phyloP scores from a whole-genome alignment of 2,888 invertebrate species.

The Hypomecis atomaria region DNA sequence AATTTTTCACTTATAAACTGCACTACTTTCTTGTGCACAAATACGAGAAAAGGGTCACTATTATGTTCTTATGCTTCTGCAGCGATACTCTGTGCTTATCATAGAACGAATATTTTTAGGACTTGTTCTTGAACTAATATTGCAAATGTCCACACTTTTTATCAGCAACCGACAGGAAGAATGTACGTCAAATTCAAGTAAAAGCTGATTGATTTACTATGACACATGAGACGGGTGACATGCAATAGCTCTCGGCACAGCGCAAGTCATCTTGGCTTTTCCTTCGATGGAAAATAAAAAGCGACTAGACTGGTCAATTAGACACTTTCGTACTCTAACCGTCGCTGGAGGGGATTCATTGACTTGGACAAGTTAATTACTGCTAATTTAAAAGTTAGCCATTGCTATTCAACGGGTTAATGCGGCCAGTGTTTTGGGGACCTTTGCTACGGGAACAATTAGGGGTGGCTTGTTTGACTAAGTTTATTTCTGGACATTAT shows the following conservation, averaged over 20 bases:
- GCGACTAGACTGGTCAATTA: constrained; percentile 53
- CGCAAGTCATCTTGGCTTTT: constrained; percentile 27
- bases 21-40: too few species aligned
- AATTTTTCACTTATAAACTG: too few species aligned
- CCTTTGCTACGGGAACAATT: too few species aligned
- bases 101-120: too few species aligned
- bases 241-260: constrained; percentile 39
- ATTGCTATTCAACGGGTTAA: too few species aligned
- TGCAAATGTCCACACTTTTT: constrained; percentile 37
- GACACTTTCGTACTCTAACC: constrained; percentile 60
- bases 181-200: constrained; percentile 39
- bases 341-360: constrained; percentile 44
- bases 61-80: too few species aligned
- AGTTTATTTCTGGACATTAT: too few species aligned
- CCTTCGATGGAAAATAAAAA: constrained; percentile 57
- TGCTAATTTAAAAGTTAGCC: too few species aligned
- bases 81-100: too few species aligned
- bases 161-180: constrained; percentile 41
- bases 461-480: too few species aligned
- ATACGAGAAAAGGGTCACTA: too few species aligned
- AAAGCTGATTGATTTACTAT: constrained; percentile 59
- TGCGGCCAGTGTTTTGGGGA: too few species aligned
- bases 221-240: constrained; percentile 29
- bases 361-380: constrained; percentile 48
- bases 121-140: constrained; percentile 48